Conservation (phyloP, 2,113 vertebrate species). For the Sander vitreus region DNA sequence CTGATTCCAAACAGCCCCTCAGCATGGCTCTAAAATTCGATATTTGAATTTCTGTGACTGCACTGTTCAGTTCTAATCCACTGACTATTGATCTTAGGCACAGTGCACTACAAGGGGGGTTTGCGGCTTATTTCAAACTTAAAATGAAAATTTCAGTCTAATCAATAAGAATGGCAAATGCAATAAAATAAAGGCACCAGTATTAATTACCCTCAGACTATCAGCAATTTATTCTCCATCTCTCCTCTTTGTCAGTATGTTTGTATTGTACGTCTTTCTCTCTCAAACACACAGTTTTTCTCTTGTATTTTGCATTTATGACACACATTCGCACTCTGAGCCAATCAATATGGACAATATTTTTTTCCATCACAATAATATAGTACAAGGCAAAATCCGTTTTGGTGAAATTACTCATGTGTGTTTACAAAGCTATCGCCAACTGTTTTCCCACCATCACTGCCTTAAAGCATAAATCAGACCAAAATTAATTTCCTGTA, state of each 20-base stretch:
- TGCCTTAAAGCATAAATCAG: background rate
- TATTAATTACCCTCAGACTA: constrained; percentile 71
- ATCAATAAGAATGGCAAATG: constrained; percentile 76
- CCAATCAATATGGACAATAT: background rate
- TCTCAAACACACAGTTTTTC: constrained; percentile 11
- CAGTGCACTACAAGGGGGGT: constrained; percentile 74
- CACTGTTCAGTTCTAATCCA: constrained; percentile 88
- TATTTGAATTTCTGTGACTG: constrained; percentile 83
- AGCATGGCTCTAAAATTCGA: constrained; percentile 56
- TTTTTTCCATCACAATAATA: background rate
- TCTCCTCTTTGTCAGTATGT: constrained; percentile 28
- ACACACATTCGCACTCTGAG: background rate
- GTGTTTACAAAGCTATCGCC: constrained; percentile 1
- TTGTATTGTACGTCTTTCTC: constrained; percentile 23
- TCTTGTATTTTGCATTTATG: constrained; percentile 2
- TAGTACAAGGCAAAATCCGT: background rate
- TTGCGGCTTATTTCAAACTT: constrained; percentile 80
- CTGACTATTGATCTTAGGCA: constrained; percentile 86
- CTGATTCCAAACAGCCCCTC: constrained; percentile 50
- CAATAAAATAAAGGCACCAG: constrained; percentile 67
- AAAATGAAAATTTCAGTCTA: constrained; percentile 77
- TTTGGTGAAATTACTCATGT: background rate
- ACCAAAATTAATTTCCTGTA: background rate
- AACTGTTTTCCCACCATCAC: background rate
- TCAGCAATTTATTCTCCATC: constrained; percentile 49